phyloP scores from a whole-genome alignment of 2,888 invertebrate genomes.

The Nebria salina region DNA sequence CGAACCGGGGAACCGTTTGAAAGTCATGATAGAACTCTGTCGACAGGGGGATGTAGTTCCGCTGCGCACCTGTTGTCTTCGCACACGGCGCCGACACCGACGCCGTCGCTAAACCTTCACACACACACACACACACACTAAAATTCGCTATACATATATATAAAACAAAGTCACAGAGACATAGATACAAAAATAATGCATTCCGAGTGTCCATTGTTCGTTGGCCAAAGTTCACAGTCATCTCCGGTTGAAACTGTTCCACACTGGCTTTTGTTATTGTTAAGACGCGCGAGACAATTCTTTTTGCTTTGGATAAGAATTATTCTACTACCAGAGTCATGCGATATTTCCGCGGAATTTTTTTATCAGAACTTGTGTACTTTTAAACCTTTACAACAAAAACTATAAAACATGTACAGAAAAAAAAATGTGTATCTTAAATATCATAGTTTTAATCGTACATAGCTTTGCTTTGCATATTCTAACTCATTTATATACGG shows the following conservation, averaged over 20 bases:
- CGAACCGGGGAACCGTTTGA: constrained; percentile 31
- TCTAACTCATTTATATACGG: not conserved
- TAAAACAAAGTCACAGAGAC: not conserved
- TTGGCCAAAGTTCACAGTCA: constrained; percentile 1
- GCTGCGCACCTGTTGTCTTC: constrained; percentile 44
- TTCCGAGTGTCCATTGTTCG: constrained; percentile 1
- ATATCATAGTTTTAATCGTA: not conserved
- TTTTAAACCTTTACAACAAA: not conserved
- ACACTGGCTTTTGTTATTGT: constrained; percentile 1
- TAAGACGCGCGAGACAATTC: not conserved
- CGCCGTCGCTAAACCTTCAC: constrained; percentile 17
- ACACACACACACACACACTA: constrained; percentile 24
- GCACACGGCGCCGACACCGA: constrained; percentile 22
- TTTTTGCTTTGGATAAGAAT: not conserved
- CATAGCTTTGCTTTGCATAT: not conserved
- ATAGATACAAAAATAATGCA: not conserved
- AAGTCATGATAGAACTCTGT: constrained; percentile 38
- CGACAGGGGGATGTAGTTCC: constrained; percentile 18
- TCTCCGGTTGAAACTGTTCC: not conserved
- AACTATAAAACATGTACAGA: not conserved
- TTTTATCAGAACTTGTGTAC: not conserved
- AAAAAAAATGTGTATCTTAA: not conserved
- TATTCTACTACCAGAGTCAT: not conserved
- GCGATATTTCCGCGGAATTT: not conserved
- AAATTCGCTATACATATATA: not conserved